Conservation (phyloP, 2,888 invertebrate genomes). For the Cephus rjabovi region DNA sequence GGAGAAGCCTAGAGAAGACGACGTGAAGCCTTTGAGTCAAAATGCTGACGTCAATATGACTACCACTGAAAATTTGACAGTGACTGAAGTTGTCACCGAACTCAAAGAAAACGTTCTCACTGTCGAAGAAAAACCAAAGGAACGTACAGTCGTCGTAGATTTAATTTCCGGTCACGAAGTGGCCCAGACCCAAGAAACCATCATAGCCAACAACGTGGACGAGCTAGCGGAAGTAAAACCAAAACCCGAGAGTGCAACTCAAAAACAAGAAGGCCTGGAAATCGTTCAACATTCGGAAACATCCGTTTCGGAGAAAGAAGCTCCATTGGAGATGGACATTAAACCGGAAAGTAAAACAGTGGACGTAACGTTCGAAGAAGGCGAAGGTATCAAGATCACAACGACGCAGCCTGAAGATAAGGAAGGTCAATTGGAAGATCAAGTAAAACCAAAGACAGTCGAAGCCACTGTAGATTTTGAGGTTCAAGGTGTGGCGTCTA, state of each 20-base stretch:
- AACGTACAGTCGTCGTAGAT: conserved; percentile 41
- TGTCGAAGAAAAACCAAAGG: conserved; percentile 41
- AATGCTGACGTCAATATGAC: conserved; percentile 52
- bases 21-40: conserved; percentile 57
- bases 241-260: conserved; percentile 47
- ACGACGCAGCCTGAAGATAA: conserved; percentile 62
- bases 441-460: conserved; percentile 39
- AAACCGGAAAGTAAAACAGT: conserved; percentile 71
- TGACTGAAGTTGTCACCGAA: conserved; percentile 52
- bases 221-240: conserved; percentile 60
- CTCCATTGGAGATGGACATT: conserved; percentile 61
- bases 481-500: conserved; percentile 49
- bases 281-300: conserved; percentile 67
- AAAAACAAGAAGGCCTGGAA: conserved; percentile 65
- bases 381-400: conserved; percentile 72
- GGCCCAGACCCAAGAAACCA: conserved; percentile 55
- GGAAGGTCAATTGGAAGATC: conserved; percentile 48
- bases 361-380: conserved; percentile 69
- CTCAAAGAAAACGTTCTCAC: conserved; percentile 50
- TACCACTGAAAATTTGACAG: conserved; percentile 48
- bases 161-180: conserved; percentile 54
- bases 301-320: conserved; percentile 69
- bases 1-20: conserved; percentile 65
- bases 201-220: conserved; percentile 47
- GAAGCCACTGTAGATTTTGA: conserved; percentile 54